Evolutionary conservation across 2,888 invertebrate genomes (phyloP).

Genomic region (Gari tellinella): DNA sequence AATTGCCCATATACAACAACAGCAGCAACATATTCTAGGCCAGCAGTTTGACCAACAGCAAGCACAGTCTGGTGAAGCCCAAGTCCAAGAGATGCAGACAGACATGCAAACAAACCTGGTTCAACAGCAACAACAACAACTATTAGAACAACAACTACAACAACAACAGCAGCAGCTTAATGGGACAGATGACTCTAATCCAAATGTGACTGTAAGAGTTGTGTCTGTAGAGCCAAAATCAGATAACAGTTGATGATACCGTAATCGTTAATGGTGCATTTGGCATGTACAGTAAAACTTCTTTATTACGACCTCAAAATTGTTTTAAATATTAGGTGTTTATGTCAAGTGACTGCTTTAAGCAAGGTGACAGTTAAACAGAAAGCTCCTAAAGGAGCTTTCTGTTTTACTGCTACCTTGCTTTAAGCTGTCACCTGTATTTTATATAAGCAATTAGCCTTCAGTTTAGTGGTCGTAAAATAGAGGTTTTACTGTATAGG

Average conservation of each 20-base stretch:
- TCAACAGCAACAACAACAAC: slow-evolving; percentile 34
- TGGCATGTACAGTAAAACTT: too few species aligned
- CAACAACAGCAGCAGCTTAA: slow-evolving; percentile 10
- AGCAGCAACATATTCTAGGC: slow-evolving; percentile 33
- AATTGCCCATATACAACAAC: slow-evolving; percentile 28
- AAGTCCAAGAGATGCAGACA: slow-evolving; percentile 12
- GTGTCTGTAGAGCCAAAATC: slow-evolving; percentile 24
- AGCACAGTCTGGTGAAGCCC: not conserved
- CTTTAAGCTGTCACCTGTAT: too few species aligned
- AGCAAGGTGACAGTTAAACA: too few species aligned
- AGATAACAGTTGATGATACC: not conserved
- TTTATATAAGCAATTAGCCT: too few species aligned
- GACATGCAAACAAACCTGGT: slow-evolving; percentile 1
- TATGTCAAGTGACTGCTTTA: too few species aligned
- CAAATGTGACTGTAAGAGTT: slow-evolving; percentile 24
- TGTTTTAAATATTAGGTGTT: too few species aligned
- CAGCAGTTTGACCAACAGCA: slow-evolving; percentile 34
- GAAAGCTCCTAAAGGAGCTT: too few species aligned
- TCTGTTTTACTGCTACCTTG: too few species aligned
- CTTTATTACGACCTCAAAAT: too few species aligned
- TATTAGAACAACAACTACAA: slow-evolving; percentile 9
- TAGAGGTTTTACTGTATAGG: too few species aligned
- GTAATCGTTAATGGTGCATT: too few species aligned
- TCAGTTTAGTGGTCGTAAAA: too few species aligned
- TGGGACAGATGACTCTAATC: not conserved